A percentile compares a stretch with the other conserved stretches of the same genome.
Conservation (phyloP, 2,797 vertebrate genomes). For the Chromis chromis region DNA sequence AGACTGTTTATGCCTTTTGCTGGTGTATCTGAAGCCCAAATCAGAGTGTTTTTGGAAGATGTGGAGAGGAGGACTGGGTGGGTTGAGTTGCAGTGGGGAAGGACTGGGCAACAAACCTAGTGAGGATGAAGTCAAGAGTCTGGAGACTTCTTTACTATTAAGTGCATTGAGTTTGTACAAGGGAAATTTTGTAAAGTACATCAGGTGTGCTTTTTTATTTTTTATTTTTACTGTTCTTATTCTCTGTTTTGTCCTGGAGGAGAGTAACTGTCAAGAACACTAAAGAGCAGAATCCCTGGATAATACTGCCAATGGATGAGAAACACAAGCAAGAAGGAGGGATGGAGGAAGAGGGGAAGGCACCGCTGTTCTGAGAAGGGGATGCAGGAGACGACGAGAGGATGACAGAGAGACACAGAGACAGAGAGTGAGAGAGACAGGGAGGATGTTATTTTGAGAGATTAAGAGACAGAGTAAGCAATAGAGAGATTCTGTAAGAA, state of each 20-base stretch:
- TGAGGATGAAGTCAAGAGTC: slow-evolving; percentile 47
- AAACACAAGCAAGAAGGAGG: slow-evolving; percentile 30
- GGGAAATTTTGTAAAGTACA: slow-evolving; percentile 34
- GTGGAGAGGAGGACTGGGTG: slow-evolving; percentile 11
- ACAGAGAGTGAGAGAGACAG: too few species aligned
- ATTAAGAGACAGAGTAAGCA: slow-evolving; percentile 1
- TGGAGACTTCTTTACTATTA: slow-evolving; percentile 46
- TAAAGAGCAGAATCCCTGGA: slow-evolving; percentile 71
- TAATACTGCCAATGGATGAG: slow-evolving; percentile 51
- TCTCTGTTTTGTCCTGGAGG: slow-evolving; percentile 69
- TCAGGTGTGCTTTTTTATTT: slow-evolving; percentile 40
- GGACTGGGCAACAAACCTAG: slow-evolving; percentile 21
- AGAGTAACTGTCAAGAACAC: slow-evolving; percentile 73
- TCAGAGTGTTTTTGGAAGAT: slow-evolving; percentile 44
- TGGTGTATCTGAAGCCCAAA: slow-evolving; percentile 41
- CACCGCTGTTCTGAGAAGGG: slow-evolving; percentile 10
- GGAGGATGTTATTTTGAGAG: background rate
- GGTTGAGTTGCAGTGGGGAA: slow-evolving; percentile 17
- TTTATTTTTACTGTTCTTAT: slow-evolving; percentile 31
- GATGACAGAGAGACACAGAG: slow-evolving; percentile 10
- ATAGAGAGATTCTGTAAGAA: slow-evolving; percentile 11
- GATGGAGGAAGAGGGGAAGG: slow-evolving; percentile 24
- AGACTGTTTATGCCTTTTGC: slow-evolving; percentile 30
- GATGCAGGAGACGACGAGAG: slow-evolving; percentile 12
- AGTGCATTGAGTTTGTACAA: slow-evolving; percentile 38